Conservation (phyloP, 1,140 invertebrate genomes). For the Calliopsis andreniformis region DNA sequence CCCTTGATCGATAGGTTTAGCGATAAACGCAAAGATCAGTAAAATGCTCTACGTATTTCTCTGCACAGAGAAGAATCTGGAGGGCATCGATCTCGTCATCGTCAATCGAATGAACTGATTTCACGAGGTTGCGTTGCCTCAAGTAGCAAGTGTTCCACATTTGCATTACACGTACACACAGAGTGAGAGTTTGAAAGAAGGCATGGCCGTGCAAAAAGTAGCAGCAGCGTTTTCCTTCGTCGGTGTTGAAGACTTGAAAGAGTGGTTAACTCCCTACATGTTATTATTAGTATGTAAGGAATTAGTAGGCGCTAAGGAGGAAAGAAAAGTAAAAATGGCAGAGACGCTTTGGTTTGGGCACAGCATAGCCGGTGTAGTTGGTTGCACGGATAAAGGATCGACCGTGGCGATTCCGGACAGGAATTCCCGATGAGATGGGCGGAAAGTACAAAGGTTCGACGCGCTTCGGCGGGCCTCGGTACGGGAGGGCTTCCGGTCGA, state of each 20-base stretch:
- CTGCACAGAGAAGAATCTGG: neutral
- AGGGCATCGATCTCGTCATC: neutral
- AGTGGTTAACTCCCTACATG: too few species aligned
- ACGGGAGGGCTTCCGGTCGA: constrained; percentile 67
- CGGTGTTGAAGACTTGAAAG: too few species aligned
- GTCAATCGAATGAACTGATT: neutral
- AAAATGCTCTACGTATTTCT: neutral
- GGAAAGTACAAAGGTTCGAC: constrained; percentile 68
- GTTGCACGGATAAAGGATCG: constrained; percentile 56
- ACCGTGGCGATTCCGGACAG: constrained; percentile 60
- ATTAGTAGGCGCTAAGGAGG: too few species aligned
- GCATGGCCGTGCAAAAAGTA: too few species aligned
- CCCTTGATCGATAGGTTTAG: constrained; percentile 44
- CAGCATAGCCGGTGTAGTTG: constrained; percentile 9
- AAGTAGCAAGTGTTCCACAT: too few species aligned
- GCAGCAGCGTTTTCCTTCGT: too few species aligned
- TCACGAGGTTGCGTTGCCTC: neutral
- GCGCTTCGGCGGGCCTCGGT: constrained; percentile 50
- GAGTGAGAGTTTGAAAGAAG: too few species aligned
- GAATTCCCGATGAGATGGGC: constrained; percentile 70
- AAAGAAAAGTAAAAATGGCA: too few species aligned
- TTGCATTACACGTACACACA: too few species aligned
- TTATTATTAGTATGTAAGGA: too few species aligned
- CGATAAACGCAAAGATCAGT: constrained; percentile 25
- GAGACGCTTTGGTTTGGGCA: neutral